Base-by-base conservation (phyloP, 2,797 vertebrate species). In the Sebastes matsubarae region DNA sequence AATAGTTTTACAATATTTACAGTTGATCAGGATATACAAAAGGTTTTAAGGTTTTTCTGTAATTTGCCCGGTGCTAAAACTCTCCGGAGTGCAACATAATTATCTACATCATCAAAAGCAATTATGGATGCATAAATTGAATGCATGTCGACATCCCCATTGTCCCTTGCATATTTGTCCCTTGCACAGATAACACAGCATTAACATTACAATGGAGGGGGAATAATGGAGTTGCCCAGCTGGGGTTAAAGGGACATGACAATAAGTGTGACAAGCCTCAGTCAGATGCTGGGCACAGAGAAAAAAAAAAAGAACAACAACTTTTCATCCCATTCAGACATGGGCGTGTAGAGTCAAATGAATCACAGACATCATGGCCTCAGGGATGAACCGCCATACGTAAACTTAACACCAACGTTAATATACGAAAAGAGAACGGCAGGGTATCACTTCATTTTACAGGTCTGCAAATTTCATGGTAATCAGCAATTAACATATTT, bases 91-190 rank as follows among this genome's bases (percentile, higher is more conserved):
- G 74, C 89, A 86, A 93, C 91, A 93, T 91, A 91, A 94, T 95
- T 93, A 95, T 95, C 91, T 81, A 94, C 94, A 93, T 94, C 92
- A 95, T 95, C 94, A 94, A 95, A 94, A 91, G 89, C 91, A 93
- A 94, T 95, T 94, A 93, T 90, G 87, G 89, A 91, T 90, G 93
- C 93, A 93, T 95, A 94, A 93, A 94, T 92, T 93, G 92, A 93
- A 93, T 92, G 93, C 89, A 87, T 92, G 93, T 94, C 91, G 84
- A 86, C 90, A 82, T 86, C 90, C 92, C 89, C 81, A 93, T 95
- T 95, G 94, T 95, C 89, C 92, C 81, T 52, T 65, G 88, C 91
- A 90, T 91, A 93, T 94, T 95, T 94, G 94, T 95, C 92, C 87
- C 86, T 81, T 76, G 83, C 92, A 85, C 91, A 88, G 93, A 94